These are phyloP conservation scores for Agrochola macilenta DNA, from an alignment of 2,888 invertebrate genomes.

Conservation along the genomic window DNA sequence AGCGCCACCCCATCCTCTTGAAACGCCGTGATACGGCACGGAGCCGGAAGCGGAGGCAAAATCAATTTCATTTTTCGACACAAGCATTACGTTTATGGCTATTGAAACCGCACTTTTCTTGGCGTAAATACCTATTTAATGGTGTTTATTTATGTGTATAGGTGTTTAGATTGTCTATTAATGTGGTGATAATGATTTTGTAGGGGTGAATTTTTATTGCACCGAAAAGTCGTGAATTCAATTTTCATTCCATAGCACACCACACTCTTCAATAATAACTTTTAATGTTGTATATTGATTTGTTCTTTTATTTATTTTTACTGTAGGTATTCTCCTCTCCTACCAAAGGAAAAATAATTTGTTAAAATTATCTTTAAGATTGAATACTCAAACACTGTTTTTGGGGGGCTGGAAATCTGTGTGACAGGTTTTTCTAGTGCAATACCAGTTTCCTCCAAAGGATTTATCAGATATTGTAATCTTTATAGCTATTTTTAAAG, in stretches of 20 bases:
- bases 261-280: no score
- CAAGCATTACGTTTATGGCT: slow-evolving; percentile 87
- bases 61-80: slow-evolving; percentile 90
- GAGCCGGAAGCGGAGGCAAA: slow-evolving; percentile 85
- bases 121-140: slow-evolving; percentile 62
- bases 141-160: slow-evolving; percentile 65
- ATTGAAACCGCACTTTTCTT: slow-evolving; percentile 78
- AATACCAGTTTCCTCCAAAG: no score
- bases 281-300: no score
- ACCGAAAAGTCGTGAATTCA: neutral
- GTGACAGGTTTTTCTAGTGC: no score
- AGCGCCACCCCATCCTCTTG: slow-evolving; percentile 88
- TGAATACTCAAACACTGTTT: no score
- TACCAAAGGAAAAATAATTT: no score
- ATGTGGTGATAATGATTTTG: slow-evolving; percentile 52
- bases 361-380: no score
- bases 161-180: slow-evolving; percentile 59
- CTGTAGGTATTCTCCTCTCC: no score
- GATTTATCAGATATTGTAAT: no score
- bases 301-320: no score
- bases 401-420: no score
- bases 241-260: neutral
- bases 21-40: slow-evolving; percentile 89
- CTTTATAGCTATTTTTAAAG: no score
- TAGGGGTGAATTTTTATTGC: slow-evolving; percentile 36